phyloP scores from a whole-genome alignment of 2,888 invertebrate species.

The Glyphotaelius pellucidus region DNA sequence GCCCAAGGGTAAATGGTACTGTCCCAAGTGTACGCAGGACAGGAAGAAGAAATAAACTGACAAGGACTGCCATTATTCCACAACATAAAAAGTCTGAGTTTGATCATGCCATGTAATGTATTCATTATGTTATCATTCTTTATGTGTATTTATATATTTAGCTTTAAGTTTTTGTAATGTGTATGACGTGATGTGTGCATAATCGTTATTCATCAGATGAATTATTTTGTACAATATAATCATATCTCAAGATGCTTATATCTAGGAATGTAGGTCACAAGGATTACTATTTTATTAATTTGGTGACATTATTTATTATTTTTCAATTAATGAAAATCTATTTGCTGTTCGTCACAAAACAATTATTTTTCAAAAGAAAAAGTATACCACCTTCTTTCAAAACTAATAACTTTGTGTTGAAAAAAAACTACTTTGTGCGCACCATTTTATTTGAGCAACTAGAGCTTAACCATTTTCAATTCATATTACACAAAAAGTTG shows the following conservation, averaged over 20 bases:
- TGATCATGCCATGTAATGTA: constrained; percentile 16
- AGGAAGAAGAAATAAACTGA: constrained; percentile 79
- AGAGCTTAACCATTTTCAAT: neutral
- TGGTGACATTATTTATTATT: neutral
- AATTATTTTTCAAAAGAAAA: neutral
- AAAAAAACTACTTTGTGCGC: neutral
- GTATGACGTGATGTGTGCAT: neutral
- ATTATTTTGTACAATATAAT: neutral
- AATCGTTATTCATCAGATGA: neutral
- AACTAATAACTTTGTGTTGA: neutral
- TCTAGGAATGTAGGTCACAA: neutral
- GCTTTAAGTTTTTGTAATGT: neutral
- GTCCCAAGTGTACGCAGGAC: constrained; percentile 92
- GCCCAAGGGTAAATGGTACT: constrained; percentile 97
- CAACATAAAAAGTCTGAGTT: constrained; percentile 20
- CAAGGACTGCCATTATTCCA: neutral
- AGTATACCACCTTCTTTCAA: neutral
- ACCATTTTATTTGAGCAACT: no score
- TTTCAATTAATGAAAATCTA: neutral
- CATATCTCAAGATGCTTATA: neutral
- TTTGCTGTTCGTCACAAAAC: neutral
- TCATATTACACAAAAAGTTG: neutral
- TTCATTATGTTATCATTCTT: neutral
- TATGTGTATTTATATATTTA: neutral
- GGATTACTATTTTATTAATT: neutral